Conservation (phyloP, 2,113 vertebrate species). For the Melanerpes formicivorus region DNA sequence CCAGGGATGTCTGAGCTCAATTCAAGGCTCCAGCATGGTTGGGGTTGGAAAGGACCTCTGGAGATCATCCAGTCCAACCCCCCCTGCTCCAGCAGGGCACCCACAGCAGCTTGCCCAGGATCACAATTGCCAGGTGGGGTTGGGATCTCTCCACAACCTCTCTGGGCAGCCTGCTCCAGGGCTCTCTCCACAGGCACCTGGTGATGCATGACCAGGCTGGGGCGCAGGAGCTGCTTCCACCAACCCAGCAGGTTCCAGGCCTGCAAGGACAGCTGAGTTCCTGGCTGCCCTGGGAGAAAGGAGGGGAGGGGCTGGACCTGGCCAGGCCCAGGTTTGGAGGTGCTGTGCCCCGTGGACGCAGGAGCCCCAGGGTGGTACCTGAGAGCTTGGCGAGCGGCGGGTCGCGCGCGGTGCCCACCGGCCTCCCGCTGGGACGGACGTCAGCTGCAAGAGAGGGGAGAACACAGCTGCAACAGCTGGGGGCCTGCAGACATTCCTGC, state of each 20-base stretch:
- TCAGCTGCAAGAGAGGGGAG: conserved; percentile 81
- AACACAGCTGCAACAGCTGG: neutral
- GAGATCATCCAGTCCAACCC: too few relatives aligned
- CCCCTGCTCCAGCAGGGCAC: too few relatives aligned
- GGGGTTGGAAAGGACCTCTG: too few relatives aligned
- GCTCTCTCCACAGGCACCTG: too few relatives aligned
- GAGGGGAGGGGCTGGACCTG: neutral
- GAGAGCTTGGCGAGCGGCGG: conserved; percentile 85
- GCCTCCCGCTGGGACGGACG: conserved; percentile 88
- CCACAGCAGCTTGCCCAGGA: too few relatives aligned
- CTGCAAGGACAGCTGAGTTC: neutral
- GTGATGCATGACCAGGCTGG: rapidly evolving
- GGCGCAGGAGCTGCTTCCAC: rapidly evolving
- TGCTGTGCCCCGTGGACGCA: rapidly evolving
- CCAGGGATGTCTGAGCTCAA: neutral
- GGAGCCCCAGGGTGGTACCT: conserved; percentile 62
- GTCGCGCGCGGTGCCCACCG: conserved; percentile 87
- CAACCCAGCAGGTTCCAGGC: neutral
- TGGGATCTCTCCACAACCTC: too few relatives aligned
- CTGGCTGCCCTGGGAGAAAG: neutral
- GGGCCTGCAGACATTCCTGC: rapidly evolving
- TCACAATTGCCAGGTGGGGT: too few relatives aligned
- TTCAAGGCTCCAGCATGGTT: too few relatives aligned
- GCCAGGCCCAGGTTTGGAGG: too few relatives aligned
- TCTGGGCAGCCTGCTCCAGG: too few relatives aligned